Base-by-base conservation (phyloP, 1,140 invertebrate genomes). In the Aphis gossypii region DNA sequence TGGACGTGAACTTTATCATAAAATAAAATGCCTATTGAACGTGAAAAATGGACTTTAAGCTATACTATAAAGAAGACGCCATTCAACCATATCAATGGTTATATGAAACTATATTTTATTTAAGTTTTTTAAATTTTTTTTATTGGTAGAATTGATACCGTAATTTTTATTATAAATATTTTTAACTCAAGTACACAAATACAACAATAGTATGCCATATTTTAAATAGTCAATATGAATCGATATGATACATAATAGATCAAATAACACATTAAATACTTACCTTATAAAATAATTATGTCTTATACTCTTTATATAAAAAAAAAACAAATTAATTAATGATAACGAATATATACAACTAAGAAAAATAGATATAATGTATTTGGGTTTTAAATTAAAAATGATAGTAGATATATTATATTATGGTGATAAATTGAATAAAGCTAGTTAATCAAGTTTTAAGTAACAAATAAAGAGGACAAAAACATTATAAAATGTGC, bases 1-100 rank as follows among this genome's bases (percentile, higher is more conserved):
- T 83, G 35, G 76, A 93, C 82, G 35, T 93, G 92, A 93, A 93
- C 92, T 93, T 93, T 93, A 93, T 93, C 23, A 56, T 56, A 92
- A 84, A 51, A 51, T 56, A 93, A 56, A 54, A 54, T 46, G 18
- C 35, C n/a, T 82, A 38, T 30, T 30, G 5, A 82, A 83, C 68
- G 90, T 56, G 60, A 48, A 92, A 35, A 82, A 83, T 83, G 44
- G 38, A 18, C 6, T 90, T 44, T 2, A 56, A 56, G 9, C 51
- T 90, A 90, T 92, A 82, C 23, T 38, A 92, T 35, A 83, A 92
- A n/a, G 30, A 92, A 21, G 30, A 51, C 44, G 51, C 90, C 46
- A 92, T 92, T 92, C 68, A 18, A 91, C 44, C 90, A 82, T 76
- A 90, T 68, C 54, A 44, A 90, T 20, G 14, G 23, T 68, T 54